Evolutionary conservation across 2,888 invertebrate genomes (phyloP).

Genomic region (Oscheius onirici): DNA sequence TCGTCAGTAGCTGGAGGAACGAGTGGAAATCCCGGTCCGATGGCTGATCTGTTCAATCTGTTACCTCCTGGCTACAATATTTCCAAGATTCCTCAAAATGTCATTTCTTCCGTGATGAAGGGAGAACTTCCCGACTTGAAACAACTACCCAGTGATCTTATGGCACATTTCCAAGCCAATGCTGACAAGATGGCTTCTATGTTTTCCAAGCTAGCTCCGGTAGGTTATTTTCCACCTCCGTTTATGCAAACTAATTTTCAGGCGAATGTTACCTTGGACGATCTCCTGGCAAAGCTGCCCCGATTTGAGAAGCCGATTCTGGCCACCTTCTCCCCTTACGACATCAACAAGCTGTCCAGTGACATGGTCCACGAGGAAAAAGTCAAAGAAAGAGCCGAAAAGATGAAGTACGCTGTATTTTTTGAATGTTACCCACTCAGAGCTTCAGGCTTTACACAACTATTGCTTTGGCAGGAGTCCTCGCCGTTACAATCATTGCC

Average conservation of each 20-base stretch:
- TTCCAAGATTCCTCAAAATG: conserved; percentile 39
- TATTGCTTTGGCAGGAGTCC: conserved; percentile 60
- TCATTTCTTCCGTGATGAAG: conserved; percentile 42
- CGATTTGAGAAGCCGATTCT: conserved; percentile 60
- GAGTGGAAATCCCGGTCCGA: not conserved
- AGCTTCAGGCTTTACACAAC: conserved; percentile 53
- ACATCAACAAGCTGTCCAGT: conserved; percentile 66
- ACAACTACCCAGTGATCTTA: conserved; percentile 64
- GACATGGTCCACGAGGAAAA: conserved; percentile 60
- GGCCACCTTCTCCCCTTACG: conserved; percentile 68
- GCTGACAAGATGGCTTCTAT: conserved; percentile 55
- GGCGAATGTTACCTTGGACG: conserved; percentile 62
- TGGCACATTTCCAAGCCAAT: conserved; percentile 63
- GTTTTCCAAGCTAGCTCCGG: conserved; percentile 41
- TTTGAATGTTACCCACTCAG: not conserved
- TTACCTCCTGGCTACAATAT: conserved; percentile 58
- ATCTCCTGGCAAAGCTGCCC: conserved; percentile 67
- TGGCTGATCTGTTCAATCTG: conserved; percentile 46
- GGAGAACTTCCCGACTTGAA: conserved; percentile 69
- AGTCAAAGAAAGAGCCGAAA: conserved; percentile 34
- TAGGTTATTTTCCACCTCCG: not conserved
- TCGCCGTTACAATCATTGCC: conserved; percentile 56
- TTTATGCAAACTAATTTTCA: conserved; percentile 29
- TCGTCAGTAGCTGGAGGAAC: not conserved
- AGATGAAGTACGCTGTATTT: conserved; percentile 26